Conservation (phyloP, 2,113 vertebrate species). For the Plestiodon gilberti region DNA sequence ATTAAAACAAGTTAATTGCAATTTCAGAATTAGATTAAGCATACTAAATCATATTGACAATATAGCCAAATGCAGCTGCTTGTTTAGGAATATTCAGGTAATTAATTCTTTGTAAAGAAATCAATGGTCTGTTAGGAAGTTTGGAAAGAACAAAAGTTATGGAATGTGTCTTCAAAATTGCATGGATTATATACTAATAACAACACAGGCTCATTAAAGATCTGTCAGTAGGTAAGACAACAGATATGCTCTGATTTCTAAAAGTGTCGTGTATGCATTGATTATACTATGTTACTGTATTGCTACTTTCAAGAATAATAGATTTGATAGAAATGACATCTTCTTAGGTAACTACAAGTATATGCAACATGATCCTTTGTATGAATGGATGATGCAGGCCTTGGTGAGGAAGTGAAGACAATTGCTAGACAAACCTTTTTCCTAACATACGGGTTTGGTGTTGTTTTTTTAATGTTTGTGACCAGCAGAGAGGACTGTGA, state of each 20-base stretch:
- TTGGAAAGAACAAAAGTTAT: constrained; percentile 1
- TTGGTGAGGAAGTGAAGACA: not conserved
- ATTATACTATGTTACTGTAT: not conserved
- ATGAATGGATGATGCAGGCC: not conserved
- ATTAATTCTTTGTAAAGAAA: constrained; percentile 30
- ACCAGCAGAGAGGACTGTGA: not conserved
- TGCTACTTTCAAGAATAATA: not conserved
- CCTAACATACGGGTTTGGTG: too few species aligned
- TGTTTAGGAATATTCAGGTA: constrained; percentile 35
- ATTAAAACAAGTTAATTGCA: constrained; percentile 43
- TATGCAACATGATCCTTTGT: not conserved
- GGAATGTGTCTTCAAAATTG: constrained; percentile 14
- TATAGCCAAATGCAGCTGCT: constrained; percentile 27
- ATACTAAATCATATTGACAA: constrained; percentile 42
- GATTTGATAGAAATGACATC: not conserved
- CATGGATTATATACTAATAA: not conserved
- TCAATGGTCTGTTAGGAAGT: not conserved
- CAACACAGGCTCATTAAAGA: not conserved
- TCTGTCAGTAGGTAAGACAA: not conserved
- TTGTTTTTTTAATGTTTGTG: not conserved
- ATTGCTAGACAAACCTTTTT: not conserved
- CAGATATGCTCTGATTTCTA: not conserved
- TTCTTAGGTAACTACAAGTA: not conserved
- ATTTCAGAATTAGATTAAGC: constrained; percentile 48
- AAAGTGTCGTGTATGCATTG: not conserved